These are phyloP conservation scores for Sthenelais limicola DNA, from an alignment of 2,888 invertebrate species.

Conservation along the genomic window DNA sequence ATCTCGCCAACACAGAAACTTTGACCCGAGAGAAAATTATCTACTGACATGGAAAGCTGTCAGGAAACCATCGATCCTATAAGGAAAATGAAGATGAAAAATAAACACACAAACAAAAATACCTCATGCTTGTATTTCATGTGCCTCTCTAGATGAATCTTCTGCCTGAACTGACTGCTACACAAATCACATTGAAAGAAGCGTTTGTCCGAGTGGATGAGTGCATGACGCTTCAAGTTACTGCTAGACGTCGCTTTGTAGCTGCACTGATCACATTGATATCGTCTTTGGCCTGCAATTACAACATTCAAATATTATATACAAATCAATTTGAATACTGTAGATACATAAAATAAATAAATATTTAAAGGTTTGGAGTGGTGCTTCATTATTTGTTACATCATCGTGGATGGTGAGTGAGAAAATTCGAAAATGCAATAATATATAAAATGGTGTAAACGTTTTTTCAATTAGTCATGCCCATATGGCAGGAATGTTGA, in stretches of 20 bases:
- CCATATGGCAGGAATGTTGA: background rate
- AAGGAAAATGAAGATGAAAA: too few relatives aligned
- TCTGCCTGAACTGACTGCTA: slow-evolving; percentile 64
- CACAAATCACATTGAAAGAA: slow-evolving; percentile 61
- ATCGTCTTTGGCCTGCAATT: slow-evolving; percentile 50
- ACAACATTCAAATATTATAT: background rate
- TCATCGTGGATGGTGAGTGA: too few relatives aligned
- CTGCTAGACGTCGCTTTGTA: slow-evolving; percentile 67
- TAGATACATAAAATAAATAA: too few relatives aligned
- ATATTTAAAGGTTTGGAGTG: too few relatives aligned
- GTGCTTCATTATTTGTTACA: too few relatives aligned
- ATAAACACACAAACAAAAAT: background rate
- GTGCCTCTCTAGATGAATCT: slow-evolving; percentile 69
- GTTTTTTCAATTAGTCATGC: too few relatives aligned
- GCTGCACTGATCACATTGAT: slow-evolving; percentile 59
- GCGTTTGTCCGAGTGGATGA: slow-evolving; percentile 63
- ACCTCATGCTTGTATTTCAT: slow-evolving; percentile 69
- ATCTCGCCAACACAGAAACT: too few relatives aligned
- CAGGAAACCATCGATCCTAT: too few relatives aligned
- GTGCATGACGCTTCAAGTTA: slow-evolving; percentile 67
- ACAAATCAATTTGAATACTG: background rate
- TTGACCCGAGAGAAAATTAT: too few relatives aligned
- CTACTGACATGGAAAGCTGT: too few relatives aligned
- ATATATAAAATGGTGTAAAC: too few relatives aligned
- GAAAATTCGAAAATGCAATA: too few relatives aligned